Percentiles rank a stretch among this genome's conserved stretches.
Evolutionary conservation across 2,888 invertebrate species (phyloP).

Genomic region (Amphipoea oculea): DNA sequence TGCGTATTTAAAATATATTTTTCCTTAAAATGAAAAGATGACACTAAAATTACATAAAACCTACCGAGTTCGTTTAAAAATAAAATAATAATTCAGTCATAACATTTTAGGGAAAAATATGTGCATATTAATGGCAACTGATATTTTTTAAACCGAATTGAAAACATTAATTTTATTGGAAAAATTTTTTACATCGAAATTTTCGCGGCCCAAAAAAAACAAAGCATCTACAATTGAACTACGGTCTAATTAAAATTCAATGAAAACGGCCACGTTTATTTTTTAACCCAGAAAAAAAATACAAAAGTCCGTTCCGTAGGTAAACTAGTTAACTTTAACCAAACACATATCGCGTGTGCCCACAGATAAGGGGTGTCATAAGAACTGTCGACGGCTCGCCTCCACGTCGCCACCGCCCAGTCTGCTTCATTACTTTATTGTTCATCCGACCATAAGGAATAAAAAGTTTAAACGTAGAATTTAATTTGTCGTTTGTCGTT

Average conservation of each 20-base stretch:
- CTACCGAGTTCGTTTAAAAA: neutral
- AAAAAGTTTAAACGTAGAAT: conserved; percentile 71
- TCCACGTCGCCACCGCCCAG: conserved; percentile 78
- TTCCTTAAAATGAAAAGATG: neutral
- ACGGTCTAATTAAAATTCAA: conserved; percentile 14
- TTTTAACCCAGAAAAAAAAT: conserved; percentile 47
- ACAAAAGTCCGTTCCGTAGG: conserved; percentile 53
- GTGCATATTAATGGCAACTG: neutral
- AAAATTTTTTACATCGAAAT: rapidly evolving
- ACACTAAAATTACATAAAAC: neutral
- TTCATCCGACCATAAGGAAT: conserved; percentile 80
- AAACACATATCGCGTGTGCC: conserved; percentile 83
- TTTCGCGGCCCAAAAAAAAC: conserved; percentile 1
- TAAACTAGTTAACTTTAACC: conserved; percentile 69
- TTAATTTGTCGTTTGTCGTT: conserved; percentile 55
- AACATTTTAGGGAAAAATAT: neutral
- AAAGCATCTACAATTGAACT: conserved; percentile 1
- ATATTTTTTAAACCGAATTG: neutral
- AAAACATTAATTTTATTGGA: conserved; percentile 1
- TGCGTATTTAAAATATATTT: too few species aligned
- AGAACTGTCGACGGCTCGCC: conserved; percentile 83
- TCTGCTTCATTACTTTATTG: conserved; percentile 87
- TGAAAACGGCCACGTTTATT: conserved; percentile 29
- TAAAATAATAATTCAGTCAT: neutral
- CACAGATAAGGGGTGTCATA: conserved; percentile 87